Percentiles rank a stretch among this genome's conserved stretches.
phyloP scores from a whole-genome alignment of 2,797 vertebrate species.

The Naso thynnoides region DNA sequence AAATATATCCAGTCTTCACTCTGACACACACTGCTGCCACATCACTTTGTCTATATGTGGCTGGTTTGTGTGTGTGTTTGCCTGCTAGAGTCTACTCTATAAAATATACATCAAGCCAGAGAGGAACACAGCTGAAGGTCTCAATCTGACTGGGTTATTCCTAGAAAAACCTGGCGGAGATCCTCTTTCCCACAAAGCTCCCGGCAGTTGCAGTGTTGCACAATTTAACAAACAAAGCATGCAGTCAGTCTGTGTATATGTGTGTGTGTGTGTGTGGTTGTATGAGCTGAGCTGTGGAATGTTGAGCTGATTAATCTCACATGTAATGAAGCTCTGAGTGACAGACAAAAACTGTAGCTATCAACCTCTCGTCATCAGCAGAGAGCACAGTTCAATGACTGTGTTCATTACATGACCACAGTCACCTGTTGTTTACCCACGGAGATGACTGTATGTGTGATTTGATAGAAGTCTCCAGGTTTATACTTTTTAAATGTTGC shows the following conservation, averaged over 20 bases:
- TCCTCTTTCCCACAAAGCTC: constrained; percentile 6
- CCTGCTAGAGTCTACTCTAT: no score
- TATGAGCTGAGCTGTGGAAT: constrained; percentile 21
- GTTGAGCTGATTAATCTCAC: constrained; percentile 29
- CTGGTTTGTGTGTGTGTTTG: no score
- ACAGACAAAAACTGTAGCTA: constrained; percentile 20
- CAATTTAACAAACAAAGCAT: no score
- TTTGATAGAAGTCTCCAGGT: not conserved
- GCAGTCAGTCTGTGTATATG: not conserved
- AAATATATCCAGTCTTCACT: no score
- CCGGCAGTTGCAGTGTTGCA: not conserved
- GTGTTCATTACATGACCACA: not conserved
- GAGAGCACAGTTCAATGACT: constrained; percentile 14
- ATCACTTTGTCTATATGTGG: no score
- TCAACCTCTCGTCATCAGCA: constrained; percentile 34
- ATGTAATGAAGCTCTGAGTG: constrained; percentile 29
- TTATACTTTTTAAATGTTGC: not conserved
- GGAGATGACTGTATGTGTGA: not conserved
- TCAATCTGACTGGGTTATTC: constrained; percentile 1
- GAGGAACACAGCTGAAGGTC: no score
- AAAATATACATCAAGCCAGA: no score
- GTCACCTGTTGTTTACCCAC: constrained; percentile 12
- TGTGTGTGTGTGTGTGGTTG: not conserved
- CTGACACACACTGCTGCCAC: no score
- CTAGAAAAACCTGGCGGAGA: constrained; percentile 5